Evolutionary conservation across 2,888 invertebrate species (phyloP).

Genomic region (Xiphydria camelus): DNA sequence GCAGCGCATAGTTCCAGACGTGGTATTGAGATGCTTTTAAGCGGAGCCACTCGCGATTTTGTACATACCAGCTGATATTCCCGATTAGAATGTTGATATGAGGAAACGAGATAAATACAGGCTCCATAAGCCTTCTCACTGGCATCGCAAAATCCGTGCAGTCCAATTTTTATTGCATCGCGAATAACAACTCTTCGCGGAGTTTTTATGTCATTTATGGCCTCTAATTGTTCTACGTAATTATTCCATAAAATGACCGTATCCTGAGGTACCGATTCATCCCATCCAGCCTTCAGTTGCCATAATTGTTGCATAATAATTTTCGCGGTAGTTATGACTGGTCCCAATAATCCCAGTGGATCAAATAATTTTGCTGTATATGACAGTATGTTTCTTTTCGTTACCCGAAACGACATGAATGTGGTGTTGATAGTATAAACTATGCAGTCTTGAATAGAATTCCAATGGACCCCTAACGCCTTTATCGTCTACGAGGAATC

Average conservation of each 20-base stretch:
- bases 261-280: conserved; percentile 23
- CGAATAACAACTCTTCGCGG: conserved; percentile 9
- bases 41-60: conserved; percentile 21
- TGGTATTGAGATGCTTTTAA: conserved; percentile 11
- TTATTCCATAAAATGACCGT: too few relatives aligned
- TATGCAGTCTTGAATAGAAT: conserved; percentile 10
- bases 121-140: too few relatives aligned
- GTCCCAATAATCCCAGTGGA: conserved; percentile 30
- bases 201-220: conserved; percentile 5
- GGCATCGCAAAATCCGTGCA: conserved; percentile 32
- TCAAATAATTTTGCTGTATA: conserved; percentile 33
- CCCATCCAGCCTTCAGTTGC: too few relatives aligned
- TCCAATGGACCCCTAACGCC: too few relatives aligned
- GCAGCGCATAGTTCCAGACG: conserved; percentile 18
- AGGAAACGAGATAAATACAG: too few relatives aligned
- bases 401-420: neutral
- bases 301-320: too few relatives aligned
- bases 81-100: neutral
- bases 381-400: conserved; percentile 29
- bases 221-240: conserved; percentile 3
- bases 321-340: conserved; percentile 26
- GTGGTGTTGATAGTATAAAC: conserved; percentile 1
- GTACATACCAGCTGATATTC: conserved; percentile 16
- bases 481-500: too few relatives aligned
- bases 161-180: conserved; percentile 1